Conservation (phyloP, 2,113 vertebrate species). For the Oxyura jamaicensis region DNA sequence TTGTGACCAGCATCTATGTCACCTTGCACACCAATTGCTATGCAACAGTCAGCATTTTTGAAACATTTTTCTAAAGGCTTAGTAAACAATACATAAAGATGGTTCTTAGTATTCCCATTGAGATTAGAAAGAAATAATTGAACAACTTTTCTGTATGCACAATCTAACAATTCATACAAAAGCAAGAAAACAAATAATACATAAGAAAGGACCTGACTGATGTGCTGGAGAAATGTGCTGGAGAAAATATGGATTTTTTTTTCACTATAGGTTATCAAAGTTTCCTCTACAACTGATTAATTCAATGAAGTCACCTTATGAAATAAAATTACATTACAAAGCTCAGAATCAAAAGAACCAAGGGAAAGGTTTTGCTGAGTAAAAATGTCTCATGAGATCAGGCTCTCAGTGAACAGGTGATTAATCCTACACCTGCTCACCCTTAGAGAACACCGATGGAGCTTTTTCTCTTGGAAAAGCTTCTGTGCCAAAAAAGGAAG, state of each 20-base stretch:
- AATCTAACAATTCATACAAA: neutral
- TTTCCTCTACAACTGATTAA: neutral
- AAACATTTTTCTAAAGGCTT: neutral
- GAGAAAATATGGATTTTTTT: neutral
- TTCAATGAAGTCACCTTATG: neutral
- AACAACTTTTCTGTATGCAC: neutral
- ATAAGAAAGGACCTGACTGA: neutral
- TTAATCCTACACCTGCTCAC: neutral
- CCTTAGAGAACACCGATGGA: neutral
- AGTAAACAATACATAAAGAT: neutral
- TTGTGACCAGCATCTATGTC: neutral
- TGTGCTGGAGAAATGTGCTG: neutral
- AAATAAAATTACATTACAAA: neutral
- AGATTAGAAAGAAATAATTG: neutral
- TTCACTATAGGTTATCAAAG: neutral
- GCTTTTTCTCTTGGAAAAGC: neutral
- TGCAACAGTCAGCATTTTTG: neutral
- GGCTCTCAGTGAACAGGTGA: neutral
- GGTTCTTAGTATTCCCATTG: neutral
- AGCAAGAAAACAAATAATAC: neutral
- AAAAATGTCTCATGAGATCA: neutral
- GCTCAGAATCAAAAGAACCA: neutral
- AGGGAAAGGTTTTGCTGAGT: neutral
- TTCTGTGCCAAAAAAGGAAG: neutral
- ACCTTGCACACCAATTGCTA: neutral